Base-by-base conservation (phyloP, 30 jellyfish, hydroid and myxozoan species). In the Nemopilema nomurai region DNA sequence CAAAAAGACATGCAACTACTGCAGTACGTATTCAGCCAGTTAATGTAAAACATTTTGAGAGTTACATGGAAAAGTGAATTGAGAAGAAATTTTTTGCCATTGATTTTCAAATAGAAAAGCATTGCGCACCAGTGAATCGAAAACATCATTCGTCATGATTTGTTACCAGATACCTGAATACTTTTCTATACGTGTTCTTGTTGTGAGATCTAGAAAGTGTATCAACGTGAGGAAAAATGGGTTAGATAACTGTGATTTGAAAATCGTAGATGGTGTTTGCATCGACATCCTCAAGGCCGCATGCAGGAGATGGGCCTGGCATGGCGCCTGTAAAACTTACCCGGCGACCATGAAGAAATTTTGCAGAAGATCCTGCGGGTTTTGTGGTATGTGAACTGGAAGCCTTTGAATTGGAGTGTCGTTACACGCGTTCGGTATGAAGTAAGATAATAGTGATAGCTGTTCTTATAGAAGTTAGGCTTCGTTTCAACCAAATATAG, bases 341-440 rank as follows among this genome's bases (percentile, higher is more conserved):
- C 24, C 66, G 1, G 29, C 19, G 28, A 8, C 29, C 8, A 0
- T 71, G 81, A 71, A 71, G 81, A 71, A 71, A 20, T 20, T 27
- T 24, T 71, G 81, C 65, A 71, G 16, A 24, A 71, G n/a, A 30
- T 71, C 81, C 41, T 71, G 81, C 18, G 81, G 81, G 1, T 71
- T 71, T 30, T 71, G 81, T 65, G 81, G 81, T 71, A n/a, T 63
- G 72, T n/a, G 8, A 63, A 24, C 18, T n/a, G 18, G 26, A n/a
- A 63, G 3, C 18, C 72, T 63, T 63, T 63, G 72, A 8, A 24
- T 1, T 63, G 29, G 6, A 3, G n/a, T 24, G 3, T 20, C 17
- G 18, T 9, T 20, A 51, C 67, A 20, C 20, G 16, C 67, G 16
- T 16, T 51, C 20, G 16, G 18, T 51, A 9, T 51, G 67, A 51